Percentiles rank a stretch among this genome's conserved stretches.
phyloP scores from a whole-genome alignment of 2,888 invertebrate species.

The Quadroppia sp. region DNA sequence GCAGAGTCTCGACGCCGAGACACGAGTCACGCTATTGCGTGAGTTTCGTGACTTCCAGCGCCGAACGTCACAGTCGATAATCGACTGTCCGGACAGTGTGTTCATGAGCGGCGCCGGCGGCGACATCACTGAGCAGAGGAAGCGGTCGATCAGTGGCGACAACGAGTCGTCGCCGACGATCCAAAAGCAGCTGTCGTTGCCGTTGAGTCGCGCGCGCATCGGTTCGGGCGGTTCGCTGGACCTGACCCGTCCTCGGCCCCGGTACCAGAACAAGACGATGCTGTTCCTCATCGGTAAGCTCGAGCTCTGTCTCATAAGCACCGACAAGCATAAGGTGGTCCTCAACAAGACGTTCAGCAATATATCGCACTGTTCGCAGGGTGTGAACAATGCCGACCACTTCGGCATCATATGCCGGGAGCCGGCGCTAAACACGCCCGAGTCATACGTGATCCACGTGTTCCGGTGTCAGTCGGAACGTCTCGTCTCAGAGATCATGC shows the following conservation, averaged over 20 bases:
- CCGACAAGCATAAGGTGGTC: slow-evolving; percentile 82
- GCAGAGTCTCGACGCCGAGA: slow-evolving; percentile 45
- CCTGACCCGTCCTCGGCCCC: slow-evolving; percentile 37
- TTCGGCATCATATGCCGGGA: slow-evolving; percentile 93
- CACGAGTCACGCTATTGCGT: slow-evolving; percentile 43
- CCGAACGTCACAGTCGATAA: slow-evolving; percentile 25
- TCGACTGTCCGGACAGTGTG: slow-evolving; percentile 16
- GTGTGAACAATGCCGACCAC: slow-evolving; percentile 73
- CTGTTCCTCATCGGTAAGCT: slow-evolving; percentile 79
- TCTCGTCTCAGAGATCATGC: slow-evolving; percentile 54
- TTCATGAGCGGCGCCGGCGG: too few species aligned
- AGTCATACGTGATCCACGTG: slow-evolving; percentile 75
- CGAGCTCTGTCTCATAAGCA: slow-evolving; percentile 83
- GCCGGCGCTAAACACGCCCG: slow-evolving; percentile 50
- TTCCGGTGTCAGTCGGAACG: slow-evolving; percentile 78
- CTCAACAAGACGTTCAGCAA: slow-evolving; percentile 82
- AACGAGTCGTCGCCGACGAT: background rate
- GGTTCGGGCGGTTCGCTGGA: slow-evolving; percentile 43
- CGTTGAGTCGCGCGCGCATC: slow-evolving; percentile 32
- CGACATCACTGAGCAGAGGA: background rate
- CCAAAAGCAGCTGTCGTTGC: slow-evolving; percentile 24
- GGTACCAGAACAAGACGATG: slow-evolving; percentile 76
- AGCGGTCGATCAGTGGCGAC: slow-evolving; percentile 24
- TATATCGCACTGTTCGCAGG: slow-evolving; percentile 80
- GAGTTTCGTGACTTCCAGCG: slow-evolving; percentile 42